Evolutionary conservation across 2,888 invertebrate genomes (phyloP).

Genomic region (Macropis europaea): DNA sequence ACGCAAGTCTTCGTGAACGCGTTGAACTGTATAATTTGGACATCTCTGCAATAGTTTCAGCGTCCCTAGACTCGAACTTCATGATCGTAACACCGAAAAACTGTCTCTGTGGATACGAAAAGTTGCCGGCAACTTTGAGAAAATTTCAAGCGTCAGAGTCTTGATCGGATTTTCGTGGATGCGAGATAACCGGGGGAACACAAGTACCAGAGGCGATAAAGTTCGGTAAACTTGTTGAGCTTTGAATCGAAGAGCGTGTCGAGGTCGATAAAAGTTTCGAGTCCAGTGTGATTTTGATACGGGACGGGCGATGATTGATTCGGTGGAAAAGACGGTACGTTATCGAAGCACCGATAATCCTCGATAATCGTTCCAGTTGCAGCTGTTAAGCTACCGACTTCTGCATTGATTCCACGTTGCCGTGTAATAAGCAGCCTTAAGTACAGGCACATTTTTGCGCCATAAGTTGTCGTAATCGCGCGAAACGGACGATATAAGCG

Average conservation of each 20-base stretch:
- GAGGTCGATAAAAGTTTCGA: neutral
- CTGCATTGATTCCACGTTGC: slow-evolving; percentile 23
- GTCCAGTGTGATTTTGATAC: neutral
- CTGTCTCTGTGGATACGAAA: too few relatives aligned
- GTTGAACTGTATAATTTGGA: too few relatives aligned
- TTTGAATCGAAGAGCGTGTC: neutral
- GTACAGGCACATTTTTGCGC: neutral
- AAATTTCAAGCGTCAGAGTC: too few relatives aligned
- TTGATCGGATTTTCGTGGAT: too few relatives aligned
- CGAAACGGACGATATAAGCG: neutral
- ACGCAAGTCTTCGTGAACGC: too few relatives aligned
- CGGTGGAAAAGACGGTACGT: slow-evolving; percentile 6
- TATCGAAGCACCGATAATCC: slow-evolving; percentile 33
- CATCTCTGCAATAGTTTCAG: too few relatives aligned
- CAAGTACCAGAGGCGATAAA: too few relatives aligned
- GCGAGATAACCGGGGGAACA: too few relatives aligned
- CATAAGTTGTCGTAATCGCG: neutral
- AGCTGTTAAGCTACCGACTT: slow-evolving; percentile 28
- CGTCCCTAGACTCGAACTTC: too few relatives aligned
- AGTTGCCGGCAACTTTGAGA: too few relatives aligned
- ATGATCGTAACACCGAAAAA: too few relatives aligned
- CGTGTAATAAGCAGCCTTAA: neutral
- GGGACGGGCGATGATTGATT: neutral
- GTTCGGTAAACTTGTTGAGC: neutral
- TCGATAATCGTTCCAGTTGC: slow-evolving; percentile 31